Conservation (phyloP, 2,888 invertebrate genomes). For the Trissonchulus latispiculum region DNA sequence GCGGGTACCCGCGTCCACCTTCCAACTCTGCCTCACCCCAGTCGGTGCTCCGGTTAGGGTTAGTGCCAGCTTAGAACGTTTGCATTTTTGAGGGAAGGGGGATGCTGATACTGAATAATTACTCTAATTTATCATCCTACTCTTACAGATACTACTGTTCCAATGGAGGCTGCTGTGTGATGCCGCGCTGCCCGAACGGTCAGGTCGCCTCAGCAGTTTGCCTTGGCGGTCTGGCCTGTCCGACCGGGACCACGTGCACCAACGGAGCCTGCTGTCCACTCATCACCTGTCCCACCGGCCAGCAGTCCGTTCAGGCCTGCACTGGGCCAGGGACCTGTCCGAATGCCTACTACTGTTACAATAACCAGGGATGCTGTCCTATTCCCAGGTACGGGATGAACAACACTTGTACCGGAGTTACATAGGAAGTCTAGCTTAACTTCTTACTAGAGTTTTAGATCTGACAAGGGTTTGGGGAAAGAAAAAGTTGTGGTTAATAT, state of each 20-base stretch:
- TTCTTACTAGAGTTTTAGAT: no score
- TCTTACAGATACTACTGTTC: slow-evolving; percentile 24
- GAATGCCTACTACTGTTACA: slow-evolving; percentile 11
- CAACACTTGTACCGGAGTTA: no score
- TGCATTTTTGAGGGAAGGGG: no score
- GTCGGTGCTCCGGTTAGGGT: no score
- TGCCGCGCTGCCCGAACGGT: slow-evolving; percentile 20
- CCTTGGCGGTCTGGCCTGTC: not conserved
- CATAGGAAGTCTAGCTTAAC: no score
- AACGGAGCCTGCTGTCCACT: slow-evolving; percentile 40
- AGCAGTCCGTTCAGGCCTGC: slow-evolving; percentile 9
- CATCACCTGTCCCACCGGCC: slow-evolving; percentile 37
- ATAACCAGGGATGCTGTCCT: slow-evolving; percentile 13
- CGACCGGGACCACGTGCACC: slow-evolving; percentile 30
- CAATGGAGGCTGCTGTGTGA: slow-evolving; percentile 30
- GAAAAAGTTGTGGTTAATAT: no score
- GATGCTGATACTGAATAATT: no score
- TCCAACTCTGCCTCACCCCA: no score
- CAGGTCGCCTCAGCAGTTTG: slow-evolving; percentile 20
- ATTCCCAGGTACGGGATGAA: slow-evolving; percentile 13
- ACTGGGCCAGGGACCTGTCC: slow-evolving; percentile 20
- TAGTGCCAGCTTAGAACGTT: no score
- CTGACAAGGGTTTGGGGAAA: no score
- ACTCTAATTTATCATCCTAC: not conserved
- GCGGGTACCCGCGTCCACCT: no score